phyloP scores from a whole-genome alignment of 2,113 vertebrate species.

The Prolemur simus region DNA sequence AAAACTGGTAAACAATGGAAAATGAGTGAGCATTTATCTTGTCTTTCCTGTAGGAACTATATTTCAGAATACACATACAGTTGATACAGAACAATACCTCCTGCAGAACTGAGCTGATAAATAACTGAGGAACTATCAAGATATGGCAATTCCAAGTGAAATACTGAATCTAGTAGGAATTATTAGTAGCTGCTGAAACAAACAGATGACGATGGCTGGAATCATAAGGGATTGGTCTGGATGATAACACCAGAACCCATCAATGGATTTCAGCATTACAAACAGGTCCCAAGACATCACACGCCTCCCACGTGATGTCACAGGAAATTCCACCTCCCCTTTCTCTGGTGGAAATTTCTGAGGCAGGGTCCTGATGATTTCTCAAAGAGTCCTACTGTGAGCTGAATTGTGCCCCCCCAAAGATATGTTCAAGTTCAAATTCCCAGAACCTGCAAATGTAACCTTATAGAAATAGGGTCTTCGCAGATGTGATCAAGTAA shows the following conservation, averaged over 20 bases:
- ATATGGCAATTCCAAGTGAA: neutral
- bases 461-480: neutral
- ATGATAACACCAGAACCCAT: neutral
- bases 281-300: neutral
- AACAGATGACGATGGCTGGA: accelerated
- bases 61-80: neutral
- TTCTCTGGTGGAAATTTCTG: neutral
- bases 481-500: no score
- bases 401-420: neutral
- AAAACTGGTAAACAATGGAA: neutral
- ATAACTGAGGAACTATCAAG: neutral
- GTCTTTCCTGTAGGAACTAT: neutral
- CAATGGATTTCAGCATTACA: accelerated
- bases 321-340: neutral
- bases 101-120: no score
- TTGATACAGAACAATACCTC: no score
- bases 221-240: accelerated
- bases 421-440: neutral
- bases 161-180: accelerated
- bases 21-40: accelerated
- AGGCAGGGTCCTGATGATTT: neutral
- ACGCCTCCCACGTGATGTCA: neutral
- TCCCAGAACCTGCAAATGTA: neutral
- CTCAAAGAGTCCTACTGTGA: neutral
- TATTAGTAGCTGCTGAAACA: neutral